Base-by-base conservation (phyloP, 2,888 invertebrate species). In the Uloborus plumipes region DNA sequence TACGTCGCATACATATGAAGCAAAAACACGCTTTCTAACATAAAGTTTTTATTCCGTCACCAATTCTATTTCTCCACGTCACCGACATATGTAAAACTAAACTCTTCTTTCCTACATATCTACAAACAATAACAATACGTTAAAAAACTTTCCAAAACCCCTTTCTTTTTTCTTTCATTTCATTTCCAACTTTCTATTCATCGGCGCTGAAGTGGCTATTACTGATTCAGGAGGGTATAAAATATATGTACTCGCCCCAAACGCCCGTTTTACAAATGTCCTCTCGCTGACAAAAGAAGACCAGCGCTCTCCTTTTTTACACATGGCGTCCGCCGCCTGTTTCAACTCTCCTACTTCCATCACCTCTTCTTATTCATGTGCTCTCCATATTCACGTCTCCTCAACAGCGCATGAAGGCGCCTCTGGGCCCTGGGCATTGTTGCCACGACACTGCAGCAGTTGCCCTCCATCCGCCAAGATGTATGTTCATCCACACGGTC, bases 121-220 rank as follows among this genome's bases (percentile, higher is more conserved):
- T 39, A 11, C 39, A 39, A 39, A 39, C 39, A 39, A 39, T 39
- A 39, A 39, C 39, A 39, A 39, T 7, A 39, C 11, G 39, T 39
- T 39, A 39, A 39, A 39, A 39, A 39, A 39, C 39, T 39, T 39
- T 39, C 39, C 39, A 11, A 39, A 39, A 39, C 7, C 39, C 6
- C 4, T 26, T 39, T 39, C 39, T 39, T 39, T 31, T 39, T 39
- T 7, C 39, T 39, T 39, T 39, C 9, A 39, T 39, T 39, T 39
- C 39, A 39, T 39, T 39, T 39, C 39, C 64, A 14, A 1, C 73
- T 22, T 69, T 31, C 22, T n/a, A 39, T 55, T 55, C 55, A 47
- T 53, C 67, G 70, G 70, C 75, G 67, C 77, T 78, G 65, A 71
- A 78, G 70, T 71, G 77, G 77, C 71, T 71, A 71, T 78, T 78